phyloP scores from a whole-genome alignment of 2,888 invertebrate species.

The Schizotus pectinicornis region DNA sequence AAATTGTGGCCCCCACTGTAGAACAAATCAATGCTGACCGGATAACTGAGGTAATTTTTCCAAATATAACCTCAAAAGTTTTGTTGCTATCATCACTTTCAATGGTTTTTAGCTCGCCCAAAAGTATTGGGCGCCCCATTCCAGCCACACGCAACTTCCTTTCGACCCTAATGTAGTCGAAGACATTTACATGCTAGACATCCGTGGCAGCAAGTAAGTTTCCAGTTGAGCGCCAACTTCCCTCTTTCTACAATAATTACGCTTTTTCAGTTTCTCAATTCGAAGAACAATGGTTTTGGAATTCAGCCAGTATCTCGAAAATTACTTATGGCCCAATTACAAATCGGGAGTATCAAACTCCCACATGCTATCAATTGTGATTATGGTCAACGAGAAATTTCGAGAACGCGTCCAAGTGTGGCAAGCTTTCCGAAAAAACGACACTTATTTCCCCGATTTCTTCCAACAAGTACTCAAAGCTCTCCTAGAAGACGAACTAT shows the following conservation, averaged over 20 bases:
- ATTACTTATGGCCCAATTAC: constrained; percentile 97
- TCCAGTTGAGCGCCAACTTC: constrained; percentile 46
- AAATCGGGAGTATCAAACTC: constrained; percentile 76
- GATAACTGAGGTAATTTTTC: constrained; percentile 76
- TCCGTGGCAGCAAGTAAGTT: constrained; percentile 78
- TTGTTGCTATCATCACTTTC: constrained; percentile 32
- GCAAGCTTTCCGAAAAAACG: constrained; percentile 83
- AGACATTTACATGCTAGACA: constrained; percentile 87
- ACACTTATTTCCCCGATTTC: constrained; percentile 80
- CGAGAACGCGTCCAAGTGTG: constrained; percentile 96
- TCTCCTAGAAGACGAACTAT: constrained; percentile 69
- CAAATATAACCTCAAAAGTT: constrained; percentile 30
- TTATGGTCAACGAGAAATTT: constrained; percentile 98
- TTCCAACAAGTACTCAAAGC: constrained; percentile 81
- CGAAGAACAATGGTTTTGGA: constrained; percentile 95
- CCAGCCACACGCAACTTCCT: constrained; percentile 71
- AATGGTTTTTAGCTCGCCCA: constrained; percentile 76
- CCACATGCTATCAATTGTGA: constrained; percentile 97
- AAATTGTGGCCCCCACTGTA: constrained; percentile 76
- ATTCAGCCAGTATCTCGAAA: constrained; percentile 96
- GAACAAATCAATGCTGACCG: constrained; percentile 90
- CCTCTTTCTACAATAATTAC: neutral
- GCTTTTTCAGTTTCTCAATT: constrained; percentile 70
- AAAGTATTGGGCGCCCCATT: constrained; percentile 92
- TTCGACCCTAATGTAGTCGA: constrained; percentile 83